These are phyloP conservation scores for Meiosimyza platycephala DNA, from an alignment of 2,888 invertebrate genomes.

Conservation along the genomic window DNA sequence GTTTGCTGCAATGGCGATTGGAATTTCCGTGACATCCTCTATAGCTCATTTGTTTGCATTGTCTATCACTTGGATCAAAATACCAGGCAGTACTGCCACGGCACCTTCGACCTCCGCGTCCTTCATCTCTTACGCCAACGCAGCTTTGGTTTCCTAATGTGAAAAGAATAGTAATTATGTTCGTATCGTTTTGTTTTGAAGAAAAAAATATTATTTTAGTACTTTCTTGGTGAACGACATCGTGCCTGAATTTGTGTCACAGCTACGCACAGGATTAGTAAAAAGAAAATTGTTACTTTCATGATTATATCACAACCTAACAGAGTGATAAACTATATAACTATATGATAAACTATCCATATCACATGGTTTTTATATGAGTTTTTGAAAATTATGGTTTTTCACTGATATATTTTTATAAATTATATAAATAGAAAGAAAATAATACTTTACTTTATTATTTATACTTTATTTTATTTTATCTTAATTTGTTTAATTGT, in stretches of 20 bases:
- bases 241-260: neutral
- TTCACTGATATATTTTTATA: too few species aligned
- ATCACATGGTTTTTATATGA: too few species aligned
- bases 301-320: neutral
- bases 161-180: neutral
- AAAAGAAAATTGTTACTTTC: neutral
- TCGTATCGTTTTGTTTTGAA: too few species aligned
- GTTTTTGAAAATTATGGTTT: too few species aligned
- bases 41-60: neutral
- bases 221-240: conserved; percentile 7
- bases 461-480: too few species aligned
- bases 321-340: too few species aligned
- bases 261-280: neutral
- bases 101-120: neutral
- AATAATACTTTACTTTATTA: too few species aligned
- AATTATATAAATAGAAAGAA: too few species aligned
- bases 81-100: conserved; percentile 1
- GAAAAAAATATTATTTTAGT: neutral
- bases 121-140: neutral
- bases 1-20: conserved; percentile 13
- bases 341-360: neutral
- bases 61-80: neutral
- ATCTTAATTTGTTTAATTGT: too few species aligned
- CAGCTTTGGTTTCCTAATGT: neutral
- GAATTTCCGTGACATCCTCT: conserved; percentile 21